These are phyloP conservation scores for Neocrepidodera transversa DNA, from an alignment of 2,888 invertebrate species.

Conservation along the genomic window DNA sequence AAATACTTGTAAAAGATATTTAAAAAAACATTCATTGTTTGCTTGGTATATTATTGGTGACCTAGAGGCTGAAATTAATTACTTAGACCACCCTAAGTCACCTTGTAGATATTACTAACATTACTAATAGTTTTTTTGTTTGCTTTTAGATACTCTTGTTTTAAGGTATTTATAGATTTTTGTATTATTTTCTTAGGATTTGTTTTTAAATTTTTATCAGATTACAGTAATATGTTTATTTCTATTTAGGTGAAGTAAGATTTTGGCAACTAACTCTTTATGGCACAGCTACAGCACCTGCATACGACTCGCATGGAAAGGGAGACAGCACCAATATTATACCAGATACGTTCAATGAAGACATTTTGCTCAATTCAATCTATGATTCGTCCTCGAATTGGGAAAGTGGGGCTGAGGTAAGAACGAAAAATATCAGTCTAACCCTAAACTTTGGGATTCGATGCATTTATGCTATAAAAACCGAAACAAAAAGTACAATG, in stretches of 20 bases:
- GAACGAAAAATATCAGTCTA: conserved; percentile 30
- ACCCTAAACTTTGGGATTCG: no score
- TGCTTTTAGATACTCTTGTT: not conserved
- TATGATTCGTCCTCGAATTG: conserved; percentile 63
- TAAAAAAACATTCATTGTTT: no score
- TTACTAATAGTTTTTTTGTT: not conserved
- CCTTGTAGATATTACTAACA: not conserved
- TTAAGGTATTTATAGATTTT: no score
- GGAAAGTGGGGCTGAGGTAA: conserved; percentile 71
- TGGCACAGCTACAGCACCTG: conserved; percentile 71
- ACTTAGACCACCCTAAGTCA: not conserved
- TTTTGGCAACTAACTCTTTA: conserved; percentile 86
- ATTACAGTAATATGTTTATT: not conserved
- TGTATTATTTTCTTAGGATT: no score
- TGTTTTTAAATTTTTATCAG: no score
- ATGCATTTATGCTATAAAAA: no score
- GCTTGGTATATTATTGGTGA: no score
- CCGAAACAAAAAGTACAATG: no score
- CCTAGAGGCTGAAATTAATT: not conserved
- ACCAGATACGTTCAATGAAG: conserved; percentile 49
- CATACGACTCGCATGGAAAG: conserved; percentile 45
- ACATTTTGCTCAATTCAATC: conserved; percentile 66
- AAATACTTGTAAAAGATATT: no score
- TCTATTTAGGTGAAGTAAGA: conserved; percentile 64
- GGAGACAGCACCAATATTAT: conserved; percentile 35